Percentiles rank a stretch among this genome's conserved stretches.
Evolutionary conservation across 23 tunicate species (phyloP).

Genomic region (Oikopleura albicans): DNA sequence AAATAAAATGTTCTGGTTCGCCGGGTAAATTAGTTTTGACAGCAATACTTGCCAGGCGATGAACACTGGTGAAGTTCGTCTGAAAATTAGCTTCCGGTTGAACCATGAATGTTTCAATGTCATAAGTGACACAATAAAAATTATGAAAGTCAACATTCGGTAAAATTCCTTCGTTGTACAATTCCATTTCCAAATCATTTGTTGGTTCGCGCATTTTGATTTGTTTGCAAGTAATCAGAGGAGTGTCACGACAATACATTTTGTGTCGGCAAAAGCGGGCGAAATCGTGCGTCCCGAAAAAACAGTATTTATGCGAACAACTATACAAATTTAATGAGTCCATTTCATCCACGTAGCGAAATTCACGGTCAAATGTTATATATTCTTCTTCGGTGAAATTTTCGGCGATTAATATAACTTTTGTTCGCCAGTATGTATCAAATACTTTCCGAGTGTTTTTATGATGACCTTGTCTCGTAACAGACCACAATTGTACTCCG

Average conservation of each 20-base stretch:
- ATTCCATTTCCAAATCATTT: not conserved
- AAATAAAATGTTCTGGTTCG: no score
- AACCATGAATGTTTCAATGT: not conserved
- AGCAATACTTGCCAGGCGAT: not conserved
- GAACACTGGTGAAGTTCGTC: not conserved
- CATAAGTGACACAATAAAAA: not conserved
- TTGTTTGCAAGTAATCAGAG: not conserved
- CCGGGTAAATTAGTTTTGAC: no score
- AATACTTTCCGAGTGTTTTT: not conserved
- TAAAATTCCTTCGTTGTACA: not conserved
- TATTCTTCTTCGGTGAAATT: no score
- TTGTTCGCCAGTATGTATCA: not conserved
- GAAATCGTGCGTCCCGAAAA: not conserved
- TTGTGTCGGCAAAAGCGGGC: not conserved
- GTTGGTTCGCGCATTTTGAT: not conserved
- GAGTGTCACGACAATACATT: not conserved
- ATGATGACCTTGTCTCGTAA: not conserved
- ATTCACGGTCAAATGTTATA: no score
- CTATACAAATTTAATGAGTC: not conserved
- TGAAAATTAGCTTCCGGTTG: not conserved
- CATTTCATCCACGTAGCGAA: not conserved
- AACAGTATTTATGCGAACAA: not conserved
- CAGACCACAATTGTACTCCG: not conserved
- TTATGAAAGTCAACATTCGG: not conserved
- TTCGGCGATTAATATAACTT: no score